Evolutionary conservation across 2,888 invertebrate species (phyloP).

Genomic region (Diploptera punctata): DNA sequence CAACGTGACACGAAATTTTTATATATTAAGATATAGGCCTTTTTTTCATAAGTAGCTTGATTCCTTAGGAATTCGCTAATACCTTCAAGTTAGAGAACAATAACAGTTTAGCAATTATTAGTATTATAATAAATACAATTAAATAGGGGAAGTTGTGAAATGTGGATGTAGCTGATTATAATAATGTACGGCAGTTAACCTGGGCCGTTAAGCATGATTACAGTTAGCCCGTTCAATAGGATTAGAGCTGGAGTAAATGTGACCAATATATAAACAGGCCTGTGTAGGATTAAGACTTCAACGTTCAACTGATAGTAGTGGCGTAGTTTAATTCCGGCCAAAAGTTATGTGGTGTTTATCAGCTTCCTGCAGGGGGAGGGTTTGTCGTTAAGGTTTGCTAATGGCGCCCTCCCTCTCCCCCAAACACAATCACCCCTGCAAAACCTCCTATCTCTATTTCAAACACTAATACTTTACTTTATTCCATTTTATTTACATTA

Average conservation of each 20-base stretch:
- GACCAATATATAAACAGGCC: conserved; percentile 19
- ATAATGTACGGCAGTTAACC: background rate
- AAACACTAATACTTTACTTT: too few relatives aligned
- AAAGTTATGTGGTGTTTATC: conserved; percentile 29
- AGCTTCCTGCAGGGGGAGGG: conserved; percentile 4
- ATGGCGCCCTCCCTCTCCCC: conserved; percentile 13
- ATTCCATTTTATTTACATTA: too few relatives aligned
- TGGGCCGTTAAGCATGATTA: conserved; percentile 6
- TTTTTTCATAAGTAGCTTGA: too few relatives aligned
- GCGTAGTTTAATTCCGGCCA: conserved; percentile 21
- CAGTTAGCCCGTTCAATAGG: conserved; percentile 14
- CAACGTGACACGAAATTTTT: too few relatives aligned
- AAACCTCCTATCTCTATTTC: background rate
- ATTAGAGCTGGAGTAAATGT: conserved; percentile 8
- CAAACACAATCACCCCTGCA: background rate
- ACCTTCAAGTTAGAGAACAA: too few relatives aligned
- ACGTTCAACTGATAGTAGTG: conserved; percentile 15
- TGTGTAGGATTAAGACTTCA: conserved; percentile 20
- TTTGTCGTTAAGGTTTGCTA: conserved; percentile 11
- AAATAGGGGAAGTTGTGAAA: too few relatives aligned
- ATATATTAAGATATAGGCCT: too few relatives aligned
- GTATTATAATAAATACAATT: too few relatives aligned
- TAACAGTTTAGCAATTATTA: too few relatives aligned
- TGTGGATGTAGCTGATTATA: background rate
- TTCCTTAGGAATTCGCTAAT: too few relatives aligned